phyloP scores from a whole-genome alignment of 2,888 invertebrate species.

The Atherix ibis region DNA sequence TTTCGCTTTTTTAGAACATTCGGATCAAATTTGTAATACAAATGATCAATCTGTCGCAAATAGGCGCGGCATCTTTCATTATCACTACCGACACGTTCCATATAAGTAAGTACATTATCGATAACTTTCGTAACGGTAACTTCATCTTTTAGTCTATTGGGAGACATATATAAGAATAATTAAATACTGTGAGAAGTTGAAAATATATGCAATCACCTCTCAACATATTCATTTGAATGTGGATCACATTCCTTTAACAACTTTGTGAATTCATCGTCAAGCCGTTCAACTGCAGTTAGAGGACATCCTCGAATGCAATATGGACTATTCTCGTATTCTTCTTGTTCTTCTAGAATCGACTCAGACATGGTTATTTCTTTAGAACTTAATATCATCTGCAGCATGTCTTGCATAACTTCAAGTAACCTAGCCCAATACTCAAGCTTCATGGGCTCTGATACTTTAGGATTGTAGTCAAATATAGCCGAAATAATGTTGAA shows the following conservation, averaged over 20 bases:
- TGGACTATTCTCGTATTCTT: conserved; percentile 58
- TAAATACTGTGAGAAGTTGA: conserved; percentile 35
- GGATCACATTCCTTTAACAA: conserved; percentile 95
- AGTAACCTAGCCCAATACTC: conserved; percentile 86
- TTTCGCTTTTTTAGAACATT: conserved; percentile 60
- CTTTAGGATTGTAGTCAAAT: conserved; percentile 96
- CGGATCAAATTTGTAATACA: conserved; percentile 94
- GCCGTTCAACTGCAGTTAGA: conserved; percentile 80
- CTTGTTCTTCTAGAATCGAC: conserved; percentile 73
- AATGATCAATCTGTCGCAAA: conserved; percentile 89
- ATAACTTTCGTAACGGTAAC: conserved; percentile 77
- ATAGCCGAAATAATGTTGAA: conserved; percentile 89
- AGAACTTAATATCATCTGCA: conserved; percentile 53
- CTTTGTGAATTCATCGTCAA: conserved; percentile 96
- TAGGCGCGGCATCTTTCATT: conserved; percentile 90
- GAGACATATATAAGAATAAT: conserved; percentile 7
- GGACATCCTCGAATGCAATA: conserved; percentile 78
- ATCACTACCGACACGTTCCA: conserved; percentile 57
- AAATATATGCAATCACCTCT: conserved; percentile 38
- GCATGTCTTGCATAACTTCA: conserved; percentile 67
- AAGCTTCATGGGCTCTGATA: conserved; percentile 93
- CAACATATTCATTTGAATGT: conserved; percentile 94
- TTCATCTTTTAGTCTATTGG: conserved; percentile 68
- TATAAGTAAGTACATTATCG: conserved; percentile 64
- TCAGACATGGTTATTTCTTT: conserved; percentile 69